These are phyloP conservation scores for Ceriagrion tenellum DNA, from an alignment of 2,888 invertebrate genomes.

Conservation along the genomic window DNA sequence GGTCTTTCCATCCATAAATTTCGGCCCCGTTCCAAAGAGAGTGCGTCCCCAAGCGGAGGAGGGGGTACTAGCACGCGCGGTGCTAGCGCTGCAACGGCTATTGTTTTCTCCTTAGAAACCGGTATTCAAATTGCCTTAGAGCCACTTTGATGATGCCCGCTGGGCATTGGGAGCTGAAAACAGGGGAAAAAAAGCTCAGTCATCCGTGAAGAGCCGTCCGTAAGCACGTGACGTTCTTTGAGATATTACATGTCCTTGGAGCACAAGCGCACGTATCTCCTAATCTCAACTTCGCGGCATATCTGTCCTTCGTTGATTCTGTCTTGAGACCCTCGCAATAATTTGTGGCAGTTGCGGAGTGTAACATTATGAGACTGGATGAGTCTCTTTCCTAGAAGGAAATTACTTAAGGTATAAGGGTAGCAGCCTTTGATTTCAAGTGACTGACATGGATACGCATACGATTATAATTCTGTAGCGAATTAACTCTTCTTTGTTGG, in stretches of 20 bases:
- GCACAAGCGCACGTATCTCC: not conserved
- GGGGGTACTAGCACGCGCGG: not conserved
- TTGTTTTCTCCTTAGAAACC: not conserved
- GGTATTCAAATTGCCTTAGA: not conserved
- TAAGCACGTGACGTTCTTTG: not conserved
- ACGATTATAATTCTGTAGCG: no score
- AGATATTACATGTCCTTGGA: not conserved
- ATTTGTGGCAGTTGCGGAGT: no score
- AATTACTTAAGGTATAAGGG: no score
- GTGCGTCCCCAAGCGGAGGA: not conserved
- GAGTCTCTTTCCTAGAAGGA: no score
- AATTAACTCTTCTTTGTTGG: no score
- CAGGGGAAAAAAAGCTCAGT: not conserved
- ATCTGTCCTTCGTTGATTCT: no score
- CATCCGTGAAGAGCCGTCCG: not conserved
- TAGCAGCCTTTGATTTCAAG: no score
- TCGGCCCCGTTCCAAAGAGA: not conserved
- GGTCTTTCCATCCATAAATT: no score
- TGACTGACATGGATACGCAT: no score
- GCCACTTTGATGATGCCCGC: not conserved
- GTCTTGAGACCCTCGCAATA: no score
- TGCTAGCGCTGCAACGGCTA: not conserved
- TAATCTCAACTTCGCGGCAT: no score
- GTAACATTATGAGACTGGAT: no score
- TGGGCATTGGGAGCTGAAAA: not conserved